A percentile compares a stretch with the other conserved stretches of the same genome.
Conservation (phyloP, 35 echinoderm and acorn worm species). For the Amphiura filiformis region DNA sequence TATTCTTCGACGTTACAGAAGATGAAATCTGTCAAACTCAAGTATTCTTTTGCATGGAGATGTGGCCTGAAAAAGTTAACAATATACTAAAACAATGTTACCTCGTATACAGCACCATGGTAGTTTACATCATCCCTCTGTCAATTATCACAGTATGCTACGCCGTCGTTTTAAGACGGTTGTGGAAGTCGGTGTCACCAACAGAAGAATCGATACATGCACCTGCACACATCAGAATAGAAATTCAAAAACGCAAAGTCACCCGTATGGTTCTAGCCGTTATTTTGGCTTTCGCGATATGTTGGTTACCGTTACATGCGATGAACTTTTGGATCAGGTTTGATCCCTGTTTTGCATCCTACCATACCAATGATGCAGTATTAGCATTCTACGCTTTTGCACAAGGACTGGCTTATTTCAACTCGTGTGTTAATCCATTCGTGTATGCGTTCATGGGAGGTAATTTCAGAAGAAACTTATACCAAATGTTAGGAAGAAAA, state of each 20-base stretch:
- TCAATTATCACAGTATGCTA: conserved; percentile 75
- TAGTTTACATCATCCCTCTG: conserved; percentile 68
- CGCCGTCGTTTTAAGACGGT: conserved; percentile 61
- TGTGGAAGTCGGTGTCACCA: conserved; percentile 69
- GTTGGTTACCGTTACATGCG: conserved; percentile 76
- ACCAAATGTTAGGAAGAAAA: conserved; percentile 25
- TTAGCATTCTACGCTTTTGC: conserved; percentile 34
- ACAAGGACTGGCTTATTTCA: conserved; percentile 67
- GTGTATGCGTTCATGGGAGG: conserved; percentile 88
- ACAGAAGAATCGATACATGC: conserved; percentile 43
- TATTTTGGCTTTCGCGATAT: conserved; percentile 74
- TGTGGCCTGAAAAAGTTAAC: conserved; percentile 48
- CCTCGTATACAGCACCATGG: conserved; percentile 58
- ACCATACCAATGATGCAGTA: not conserved
- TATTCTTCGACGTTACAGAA: conserved; percentile 58
- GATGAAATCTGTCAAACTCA: not conserved
- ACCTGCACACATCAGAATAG: conserved; percentile 17
- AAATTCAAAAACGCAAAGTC: conserved; percentile 73
- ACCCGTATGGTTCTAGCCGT: conserved; percentile 89
- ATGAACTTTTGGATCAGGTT: conserved; percentile 70
- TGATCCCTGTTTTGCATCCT: conserved; percentile 6
- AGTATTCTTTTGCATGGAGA: conserved; percentile 34
- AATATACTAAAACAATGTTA: conserved; percentile 44
- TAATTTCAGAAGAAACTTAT: conserved; percentile 75
- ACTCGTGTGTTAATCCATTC: conserved; percentile 91